Conservation (phyloP, 2,888 invertebrate genomes). For the Gastrophysa polygoni region DNA sequence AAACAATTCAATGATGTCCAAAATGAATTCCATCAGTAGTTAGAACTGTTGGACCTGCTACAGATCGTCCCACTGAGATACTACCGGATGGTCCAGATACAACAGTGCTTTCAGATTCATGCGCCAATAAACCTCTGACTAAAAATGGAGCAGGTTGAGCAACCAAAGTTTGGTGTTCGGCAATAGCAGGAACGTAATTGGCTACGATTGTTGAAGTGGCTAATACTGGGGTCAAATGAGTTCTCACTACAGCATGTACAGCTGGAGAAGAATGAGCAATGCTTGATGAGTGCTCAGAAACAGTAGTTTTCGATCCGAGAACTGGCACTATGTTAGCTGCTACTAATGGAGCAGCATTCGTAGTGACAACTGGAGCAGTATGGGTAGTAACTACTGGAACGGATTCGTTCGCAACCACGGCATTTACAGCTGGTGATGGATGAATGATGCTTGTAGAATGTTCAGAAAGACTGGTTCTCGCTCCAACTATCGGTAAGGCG, state of each 20-base stretch:
- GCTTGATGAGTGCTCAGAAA: slow-evolving; percentile 8
- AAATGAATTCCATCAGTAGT: too few relatives aligned
- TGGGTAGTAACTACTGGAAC: slow-evolving; percentile 1
- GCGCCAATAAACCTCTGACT: neutral
- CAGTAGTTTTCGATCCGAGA: slow-evolving; percentile 8
- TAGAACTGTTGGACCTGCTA: too few relatives aligned
- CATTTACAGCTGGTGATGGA: too few relatives aligned
- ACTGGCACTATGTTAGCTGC: slow-evolving; percentile 5
- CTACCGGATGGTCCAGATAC: neutral
- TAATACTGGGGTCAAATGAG: neutral
- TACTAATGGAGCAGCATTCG: slow-evolving; percentile 1
- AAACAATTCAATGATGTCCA: too few relatives aligned
- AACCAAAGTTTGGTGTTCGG: neutral
- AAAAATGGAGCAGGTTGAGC: neutral
- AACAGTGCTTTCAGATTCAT: neutral
- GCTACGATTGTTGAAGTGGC: neutral
- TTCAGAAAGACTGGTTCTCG: slow-evolving; percentile 5
- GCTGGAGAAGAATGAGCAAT: slow-evolving; percentile 8
- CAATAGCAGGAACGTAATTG: neutral
- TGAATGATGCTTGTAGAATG: neutral
- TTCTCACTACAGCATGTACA: neutral
- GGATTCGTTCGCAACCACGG: too few relatives aligned
- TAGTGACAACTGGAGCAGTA: neutral
- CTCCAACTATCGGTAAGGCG: neutral
- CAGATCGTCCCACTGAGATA: neutral